Evolutionary conservation across 2,113 vertebrate genomes (phyloP), one percentile per base, ranked within the genome.

Genomic region (Entomyzon cyanotis): DNA sequence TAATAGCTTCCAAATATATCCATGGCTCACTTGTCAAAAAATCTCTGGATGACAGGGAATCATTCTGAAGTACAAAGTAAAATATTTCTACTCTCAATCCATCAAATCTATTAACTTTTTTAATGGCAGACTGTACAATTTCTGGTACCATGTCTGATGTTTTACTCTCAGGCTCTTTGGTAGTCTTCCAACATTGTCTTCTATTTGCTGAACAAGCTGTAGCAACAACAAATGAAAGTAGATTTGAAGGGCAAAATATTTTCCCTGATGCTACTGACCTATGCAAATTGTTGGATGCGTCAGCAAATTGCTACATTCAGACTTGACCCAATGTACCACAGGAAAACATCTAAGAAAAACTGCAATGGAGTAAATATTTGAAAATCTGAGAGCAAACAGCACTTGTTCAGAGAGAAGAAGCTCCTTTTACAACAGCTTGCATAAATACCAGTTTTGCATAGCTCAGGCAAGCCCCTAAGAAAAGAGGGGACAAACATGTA

Each of bases 191-290:
- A 0, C 0, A 4, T 76, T 89, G 21, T 67, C 46, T 91, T 70
- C 24, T 89, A 67, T 81, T 93, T 91, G 53, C 62, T 91, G 84
- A 96, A 79, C 52, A 89, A 77, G 70, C 39, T 64, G n/a, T 37
- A 85, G 12, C 22, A 91, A 84, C 9, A 84, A 70, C n/a, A 87
- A 90, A 69, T 56, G 25, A 73, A 93, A 93, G 47, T 47, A 94
- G 75, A 82, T 79, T 63, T 94, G 84, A 90, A 96, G 78, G 90
- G n/a, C 39, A 71, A 87, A 93, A 3, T 91, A 75, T 91, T 79
- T 93, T 82, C 24, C 11, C 23, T 79, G 49, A 71, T 79, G 56
- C 37, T 60, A 60, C 41, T 76, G 88, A 90, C 70, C 58, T 93
- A 88, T 88, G 82, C 28, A 94, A 90, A 95, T 87, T 42, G 19